Percentiles rank a stretch among this genome's conserved stretches.
phyloP scores from a whole-genome alignment of 2,888 invertebrate species.

The Germaria angustata region DNA sequence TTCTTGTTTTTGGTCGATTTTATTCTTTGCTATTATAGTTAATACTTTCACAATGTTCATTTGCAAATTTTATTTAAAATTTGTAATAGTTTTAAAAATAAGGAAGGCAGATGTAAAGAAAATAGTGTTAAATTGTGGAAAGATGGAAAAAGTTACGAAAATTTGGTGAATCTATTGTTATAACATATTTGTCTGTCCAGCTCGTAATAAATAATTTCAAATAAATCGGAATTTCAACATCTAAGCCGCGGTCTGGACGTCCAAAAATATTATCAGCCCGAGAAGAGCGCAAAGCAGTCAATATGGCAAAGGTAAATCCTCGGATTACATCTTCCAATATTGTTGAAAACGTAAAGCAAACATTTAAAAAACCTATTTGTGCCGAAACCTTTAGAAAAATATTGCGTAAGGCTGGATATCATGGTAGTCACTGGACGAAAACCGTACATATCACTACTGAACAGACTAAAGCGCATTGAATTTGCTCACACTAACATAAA shows the following conservation, averaged over 20 bases:
- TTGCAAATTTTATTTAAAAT: too few species aligned
- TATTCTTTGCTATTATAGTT: too few species aligned
- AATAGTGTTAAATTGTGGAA: too few species aligned
- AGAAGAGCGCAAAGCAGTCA: background rate
- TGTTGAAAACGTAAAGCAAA: background rate
- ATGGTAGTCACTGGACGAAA: conserved; percentile 21
- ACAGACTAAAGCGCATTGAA: conserved; percentile 31
- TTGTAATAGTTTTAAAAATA: too few species aligned
- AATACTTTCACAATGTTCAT: too few species aligned
- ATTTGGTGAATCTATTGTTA: too few species aligned
- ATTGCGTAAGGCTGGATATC: conserved; percentile 21
- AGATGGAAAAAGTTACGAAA: too few species aligned
- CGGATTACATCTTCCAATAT: background rate
- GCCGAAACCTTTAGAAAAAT: conserved; percentile 29
- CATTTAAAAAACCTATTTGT: conserved; percentile 13
- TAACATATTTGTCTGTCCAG: too few species aligned
- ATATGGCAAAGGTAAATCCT: background rate
- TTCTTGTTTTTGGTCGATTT: too few species aligned
- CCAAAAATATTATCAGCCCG: background rate
- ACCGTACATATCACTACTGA: background rate
- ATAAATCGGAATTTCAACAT: background rate
- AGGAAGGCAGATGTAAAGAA: too few species aligned
- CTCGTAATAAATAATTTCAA: background rate
- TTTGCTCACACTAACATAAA: conserved; percentile 24
- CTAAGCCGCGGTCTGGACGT: background rate